phyloP scores from a whole-genome alignment of 2,797 vertebrate genomes.

The Melanotaenia boesemani region DNA sequence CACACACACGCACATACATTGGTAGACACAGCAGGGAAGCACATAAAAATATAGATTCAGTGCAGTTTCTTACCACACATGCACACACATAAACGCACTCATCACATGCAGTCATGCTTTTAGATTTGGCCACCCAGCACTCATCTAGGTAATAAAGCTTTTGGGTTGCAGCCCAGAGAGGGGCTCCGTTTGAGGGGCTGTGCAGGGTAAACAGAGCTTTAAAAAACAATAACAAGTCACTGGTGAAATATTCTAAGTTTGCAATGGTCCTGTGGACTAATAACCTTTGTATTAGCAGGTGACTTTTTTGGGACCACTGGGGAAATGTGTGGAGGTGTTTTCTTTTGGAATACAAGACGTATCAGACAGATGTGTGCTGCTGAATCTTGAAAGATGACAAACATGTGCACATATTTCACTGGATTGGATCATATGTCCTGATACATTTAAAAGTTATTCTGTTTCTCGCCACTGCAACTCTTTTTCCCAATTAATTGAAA shows the following conservation, averaged over 20 bases:
- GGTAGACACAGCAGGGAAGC: conserved; percentile 33
- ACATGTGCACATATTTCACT: not conserved
- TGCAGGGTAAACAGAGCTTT: conserved; percentile 74
- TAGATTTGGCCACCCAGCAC: conserved; percentile 70
- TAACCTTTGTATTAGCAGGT: conserved; percentile 58
- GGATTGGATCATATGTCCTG: not conserved
- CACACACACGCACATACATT: conserved; percentile 1
- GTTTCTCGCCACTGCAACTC: not conserved
- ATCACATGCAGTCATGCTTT: conserved; percentile 40
- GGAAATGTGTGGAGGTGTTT: conserved; percentile 45
- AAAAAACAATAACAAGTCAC: conserved; percentile 73
- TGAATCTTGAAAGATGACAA: not conserved
- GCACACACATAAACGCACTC: conserved; percentile 12
- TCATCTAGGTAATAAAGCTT: conserved; percentile 69
- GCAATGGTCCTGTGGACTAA: conserved; percentile 43
- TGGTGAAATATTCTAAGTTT: conserved; percentile 57
- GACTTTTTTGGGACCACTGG: conserved; percentile 53
- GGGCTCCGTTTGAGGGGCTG: conserved; percentile 42
- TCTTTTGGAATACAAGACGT: conserved; percentile 23
- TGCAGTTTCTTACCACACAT: conserved; percentile 32
- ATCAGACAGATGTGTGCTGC: conserved; percentile 30
- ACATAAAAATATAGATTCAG: conserved; percentile 36
- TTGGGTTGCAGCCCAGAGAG: conserved; percentile 67
- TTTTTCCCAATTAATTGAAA: not conserved
- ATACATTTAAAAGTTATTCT: not conserved